Evolutionary conservation across 1,140 invertebrate species (phyloP).

Genomic region (Cephus cinctus): DNA sequence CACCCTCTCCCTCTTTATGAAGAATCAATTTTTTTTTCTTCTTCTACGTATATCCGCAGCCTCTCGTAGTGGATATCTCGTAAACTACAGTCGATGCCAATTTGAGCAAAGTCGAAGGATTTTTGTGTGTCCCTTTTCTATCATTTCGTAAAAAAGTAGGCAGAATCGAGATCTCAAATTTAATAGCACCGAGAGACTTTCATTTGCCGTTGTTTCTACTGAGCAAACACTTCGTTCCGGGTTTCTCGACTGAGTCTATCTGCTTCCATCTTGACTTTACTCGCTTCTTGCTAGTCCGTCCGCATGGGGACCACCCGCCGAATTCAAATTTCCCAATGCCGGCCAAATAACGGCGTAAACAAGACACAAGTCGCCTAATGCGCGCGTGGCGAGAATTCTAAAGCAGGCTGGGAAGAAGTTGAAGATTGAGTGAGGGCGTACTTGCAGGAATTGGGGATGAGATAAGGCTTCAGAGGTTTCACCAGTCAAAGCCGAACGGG

Average conservation of each 20-base stretch:
- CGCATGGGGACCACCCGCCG: conserved; percentile 10
- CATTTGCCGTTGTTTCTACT: conserved; percentile 22
- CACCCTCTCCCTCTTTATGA: not conserved
- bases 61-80: too few relatives aligned
- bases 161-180: not conserved
- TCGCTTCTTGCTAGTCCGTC: not conserved
- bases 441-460: not conserved
- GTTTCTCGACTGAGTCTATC: conserved; percentile 15
- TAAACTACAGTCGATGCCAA: too few relatives aligned
- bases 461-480: not conserved
- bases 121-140: too few relatives aligned
- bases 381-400: conserved; percentile 27
- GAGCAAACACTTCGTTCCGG: conserved; percentile 21
- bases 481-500: not conserved
- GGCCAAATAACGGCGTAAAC: conserved; percentile 31
- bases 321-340: conserved; percentile 27
- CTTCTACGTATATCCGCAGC: not conserved
- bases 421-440: not conserved
- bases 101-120: too few relatives aligned
- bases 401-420: conserved; percentile 1
- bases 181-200: not conserved
- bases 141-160: not conserved
- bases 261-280: not conserved
- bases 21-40: not conserved
- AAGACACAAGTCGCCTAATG: conserved; percentile 21